phyloP scores from a whole-genome alignment of 2,888 invertebrate genomes.

The Timandra comae region DNA sequence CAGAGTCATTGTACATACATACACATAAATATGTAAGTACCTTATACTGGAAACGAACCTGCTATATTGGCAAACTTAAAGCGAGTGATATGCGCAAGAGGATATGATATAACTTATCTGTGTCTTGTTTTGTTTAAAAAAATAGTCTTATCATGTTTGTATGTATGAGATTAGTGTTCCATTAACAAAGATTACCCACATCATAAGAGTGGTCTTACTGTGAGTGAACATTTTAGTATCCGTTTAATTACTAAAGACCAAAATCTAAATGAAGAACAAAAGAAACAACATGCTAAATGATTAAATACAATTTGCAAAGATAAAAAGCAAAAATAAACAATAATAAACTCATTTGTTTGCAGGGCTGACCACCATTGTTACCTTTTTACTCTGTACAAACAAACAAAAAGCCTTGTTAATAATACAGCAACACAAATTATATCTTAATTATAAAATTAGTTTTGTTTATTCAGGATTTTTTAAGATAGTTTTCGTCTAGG shows the following conservation, averaged over 20 bases:
- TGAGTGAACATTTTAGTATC: background rate
- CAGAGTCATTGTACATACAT: too few relatives aligned
- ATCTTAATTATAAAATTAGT: too few relatives aligned
- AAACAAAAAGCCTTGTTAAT: conserved; percentile 21
- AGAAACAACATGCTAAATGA: conserved; percentile 1
- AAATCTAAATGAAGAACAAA: background rate
- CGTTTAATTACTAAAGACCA: background rate
- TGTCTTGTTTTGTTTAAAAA: too few relatives aligned
- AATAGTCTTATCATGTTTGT: too few relatives aligned
- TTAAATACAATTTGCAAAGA: conserved; percentile 9
- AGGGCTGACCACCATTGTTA: conserved; percentile 1
- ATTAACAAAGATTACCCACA: background rate
- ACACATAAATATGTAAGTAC: too few relatives aligned
- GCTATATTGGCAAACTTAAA: too few relatives aligned
- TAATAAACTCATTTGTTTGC: conserved; percentile 11
- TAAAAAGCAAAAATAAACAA: conserved; percentile 4
- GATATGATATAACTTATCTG: too few relatives aligned
- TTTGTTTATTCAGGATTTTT: too few relatives aligned
- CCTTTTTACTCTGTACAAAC: conserved; percentile 31
- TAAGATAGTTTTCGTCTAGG: too few relatives aligned
- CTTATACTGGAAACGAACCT: too few relatives aligned
- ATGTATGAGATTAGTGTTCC: too few relatives aligned
- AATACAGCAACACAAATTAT: conserved; percentile 6
- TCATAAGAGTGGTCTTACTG: background rate
- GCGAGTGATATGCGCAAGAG: too few relatives aligned